Evolutionary conservation across 2,113 vertebrate genomes (phyloP).

Genomic region (Ceyx margarethae): DNA sequence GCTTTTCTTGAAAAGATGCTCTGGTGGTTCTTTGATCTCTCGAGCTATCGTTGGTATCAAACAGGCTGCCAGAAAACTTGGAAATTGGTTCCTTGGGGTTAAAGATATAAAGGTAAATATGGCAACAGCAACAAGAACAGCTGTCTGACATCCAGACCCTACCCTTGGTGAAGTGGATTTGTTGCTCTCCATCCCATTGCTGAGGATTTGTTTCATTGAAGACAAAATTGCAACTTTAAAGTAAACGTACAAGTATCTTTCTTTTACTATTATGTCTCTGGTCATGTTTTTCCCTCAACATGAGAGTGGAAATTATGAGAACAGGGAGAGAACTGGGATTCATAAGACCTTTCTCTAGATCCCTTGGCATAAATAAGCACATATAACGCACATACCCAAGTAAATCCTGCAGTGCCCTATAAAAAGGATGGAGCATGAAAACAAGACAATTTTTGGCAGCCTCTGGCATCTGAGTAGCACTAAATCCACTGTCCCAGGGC

Average conservation of each 20-base stretch:
- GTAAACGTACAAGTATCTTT: not conserved
- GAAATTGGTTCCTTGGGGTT: slow-evolving; percentile 60
- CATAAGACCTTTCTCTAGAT: not conserved
- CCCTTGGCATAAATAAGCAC: not conserved
- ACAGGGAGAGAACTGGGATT: not conserved
- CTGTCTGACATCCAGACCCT: not conserved
- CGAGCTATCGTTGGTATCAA: not conserved
- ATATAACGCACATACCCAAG: not conserved
- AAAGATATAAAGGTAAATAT: not conserved
- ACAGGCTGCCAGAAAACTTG: slow-evolving; percentile 69
- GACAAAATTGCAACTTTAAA: not conserved
- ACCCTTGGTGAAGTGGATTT: accelerated
- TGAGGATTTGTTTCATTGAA: not conserved
- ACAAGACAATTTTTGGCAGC: not conserved
- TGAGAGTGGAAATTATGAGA: not conserved
- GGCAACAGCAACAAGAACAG: not conserved
- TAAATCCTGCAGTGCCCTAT: not conserved
- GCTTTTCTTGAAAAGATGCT: slow-evolving; percentile 52
- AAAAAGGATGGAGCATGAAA: not conserved
- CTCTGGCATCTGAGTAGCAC: not conserved
- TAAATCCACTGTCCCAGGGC: not conserved
- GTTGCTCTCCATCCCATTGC: not conserved
- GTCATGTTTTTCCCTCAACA: not conserved
- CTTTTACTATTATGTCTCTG: not conserved
- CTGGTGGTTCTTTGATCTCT: slow-evolving; percentile 39